Conservation (phyloP, 2,797 vertebrate species). For the Epinephelus awoara region DNA sequence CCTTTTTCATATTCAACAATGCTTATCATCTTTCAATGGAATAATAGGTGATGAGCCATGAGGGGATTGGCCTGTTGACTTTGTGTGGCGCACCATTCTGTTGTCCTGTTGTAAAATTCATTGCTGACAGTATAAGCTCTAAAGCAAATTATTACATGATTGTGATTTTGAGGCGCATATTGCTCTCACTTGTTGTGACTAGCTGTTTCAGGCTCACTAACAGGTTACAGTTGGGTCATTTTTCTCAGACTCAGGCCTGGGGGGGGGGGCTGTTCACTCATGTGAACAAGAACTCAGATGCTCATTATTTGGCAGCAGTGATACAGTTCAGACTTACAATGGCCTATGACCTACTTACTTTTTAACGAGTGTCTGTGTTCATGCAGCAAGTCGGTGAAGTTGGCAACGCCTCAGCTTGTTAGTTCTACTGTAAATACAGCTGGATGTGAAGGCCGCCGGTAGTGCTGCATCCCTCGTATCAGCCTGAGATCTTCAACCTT, state of each 20-base stretch:
- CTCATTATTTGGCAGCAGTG: conserved; percentile 39
- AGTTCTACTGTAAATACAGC: conserved; percentile 29
- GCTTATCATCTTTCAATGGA: neutral
- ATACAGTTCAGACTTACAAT: conserved; percentile 9
- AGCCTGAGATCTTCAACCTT: conserved; percentile 38
- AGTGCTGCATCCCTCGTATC: conserved; percentile 26
- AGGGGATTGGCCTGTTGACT: neutral
- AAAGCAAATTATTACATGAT: neutral
- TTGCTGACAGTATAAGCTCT: neutral
- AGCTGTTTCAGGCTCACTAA: neutral
- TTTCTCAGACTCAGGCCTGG: neutral
- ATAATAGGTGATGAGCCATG: neutral
- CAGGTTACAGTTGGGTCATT: conserved; percentile 8
- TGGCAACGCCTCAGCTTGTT: conserved; percentile 21
- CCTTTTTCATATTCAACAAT: neutral
- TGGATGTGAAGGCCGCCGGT: conserved; percentile 22
- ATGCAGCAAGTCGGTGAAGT: neutral
- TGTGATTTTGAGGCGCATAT: neutral
- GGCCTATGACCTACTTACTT: conserved; percentile 27
- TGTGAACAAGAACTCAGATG: conserved; percentile 26
- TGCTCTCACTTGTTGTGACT: neutral
- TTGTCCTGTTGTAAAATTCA: neutral
- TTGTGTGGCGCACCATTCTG: neutral
- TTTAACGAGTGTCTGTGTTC: conserved; percentile 5
- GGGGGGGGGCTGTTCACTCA: conserved; percentile 15